Percentiles rank a stretch among this genome's conserved stretches.
Evolutionary conservation across 2,797 vertebrate species (phyloP).

Genomic region (Cuniculus paca): DNA sequence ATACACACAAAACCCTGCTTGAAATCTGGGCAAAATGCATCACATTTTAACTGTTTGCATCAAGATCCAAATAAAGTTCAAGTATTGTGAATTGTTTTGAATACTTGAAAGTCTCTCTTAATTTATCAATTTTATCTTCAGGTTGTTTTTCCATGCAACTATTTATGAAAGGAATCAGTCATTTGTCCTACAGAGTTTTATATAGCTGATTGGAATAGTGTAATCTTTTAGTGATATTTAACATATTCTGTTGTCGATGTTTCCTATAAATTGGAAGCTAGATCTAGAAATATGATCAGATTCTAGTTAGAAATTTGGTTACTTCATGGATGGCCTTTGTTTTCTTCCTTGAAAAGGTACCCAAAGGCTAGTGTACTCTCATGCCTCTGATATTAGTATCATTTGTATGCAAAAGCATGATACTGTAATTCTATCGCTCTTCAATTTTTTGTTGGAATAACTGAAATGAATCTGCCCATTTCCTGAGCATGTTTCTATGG

Average conservation of each 20-base stretch:
- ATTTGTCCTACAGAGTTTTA: slow-evolving; percentile 6
- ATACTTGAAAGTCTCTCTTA: background rate
- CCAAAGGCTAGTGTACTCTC: background rate
- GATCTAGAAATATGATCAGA: background rate
- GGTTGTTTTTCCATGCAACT: background rate
- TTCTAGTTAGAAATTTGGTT: background rate
- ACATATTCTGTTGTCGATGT: background rate
- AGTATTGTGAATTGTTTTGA: slow-evolving; percentile 12
- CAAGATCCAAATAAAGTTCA: background rate
- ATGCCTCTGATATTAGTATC: background rate
- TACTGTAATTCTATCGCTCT: background rate
- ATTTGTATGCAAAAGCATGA: background rate
- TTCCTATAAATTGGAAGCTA: background rate
- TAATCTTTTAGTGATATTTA: background rate
- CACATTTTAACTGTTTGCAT: background rate
- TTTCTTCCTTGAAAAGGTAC: background rate
- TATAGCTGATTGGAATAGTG: background rate
- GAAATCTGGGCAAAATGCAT: background rate
- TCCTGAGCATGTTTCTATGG: background rate
- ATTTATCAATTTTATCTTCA: background rate
- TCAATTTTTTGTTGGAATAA: background rate
- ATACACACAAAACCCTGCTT: background rate
- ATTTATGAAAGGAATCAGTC: background rate
- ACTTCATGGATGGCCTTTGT: background rate
- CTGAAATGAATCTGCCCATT: background rate